These are phyloP conservation scores for Medauroidea extradentata DNA, from an alignment of 1,140 invertebrate genomes.

Conservation along the genomic window DNA sequence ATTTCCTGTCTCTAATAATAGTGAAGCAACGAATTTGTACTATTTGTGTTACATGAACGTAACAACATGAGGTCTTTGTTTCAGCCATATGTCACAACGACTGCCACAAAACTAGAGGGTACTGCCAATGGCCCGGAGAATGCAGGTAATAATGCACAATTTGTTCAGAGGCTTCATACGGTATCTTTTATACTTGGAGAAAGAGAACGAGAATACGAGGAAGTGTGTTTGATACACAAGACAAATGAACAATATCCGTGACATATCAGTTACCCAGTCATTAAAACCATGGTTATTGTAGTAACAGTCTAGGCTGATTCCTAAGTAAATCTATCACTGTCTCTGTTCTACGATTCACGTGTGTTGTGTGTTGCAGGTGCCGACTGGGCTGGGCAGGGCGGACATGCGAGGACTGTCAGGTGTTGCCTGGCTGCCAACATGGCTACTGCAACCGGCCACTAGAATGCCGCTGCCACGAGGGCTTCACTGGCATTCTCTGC, in stretches of 20 bases:
- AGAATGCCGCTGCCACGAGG: slow-evolving; percentile 79
- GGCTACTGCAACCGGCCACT: slow-evolving; percentile 76
- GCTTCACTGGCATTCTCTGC: slow-evolving; percentile 83
- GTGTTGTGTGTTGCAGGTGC: slow-evolving; percentile 49
- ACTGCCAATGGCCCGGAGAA: slow-evolving; percentile 74
- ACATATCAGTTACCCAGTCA: background rate
- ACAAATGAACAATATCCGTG: too few species aligned
- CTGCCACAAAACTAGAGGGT: slow-evolving; percentile 74
- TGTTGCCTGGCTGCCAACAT: slow-evolving; percentile 73
- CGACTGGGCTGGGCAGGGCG: slow-evolving; percentile 77
- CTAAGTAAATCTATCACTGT: background rate
- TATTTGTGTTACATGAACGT: too few species aligned
- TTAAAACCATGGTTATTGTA: background rate
- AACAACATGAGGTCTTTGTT: slow-evolving; percentile 11
- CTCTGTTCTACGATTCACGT: background rate
- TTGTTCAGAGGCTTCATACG: too few species aligned
- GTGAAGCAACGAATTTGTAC: too few species aligned
- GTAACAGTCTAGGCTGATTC: too few species aligned
- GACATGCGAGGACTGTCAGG: slow-evolving; percentile 73
- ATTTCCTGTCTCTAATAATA: background rate
- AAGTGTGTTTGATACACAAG: too few species aligned
- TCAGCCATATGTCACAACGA: slow-evolving; percentile 70
- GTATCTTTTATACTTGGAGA: too few species aligned
- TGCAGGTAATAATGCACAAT: slow-evolving; percentile 57
- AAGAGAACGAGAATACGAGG: too few species aligned